phyloP scores from a whole-genome alignment of 2,888 invertebrate genomes.

The Agapostemon virescens region DNA sequence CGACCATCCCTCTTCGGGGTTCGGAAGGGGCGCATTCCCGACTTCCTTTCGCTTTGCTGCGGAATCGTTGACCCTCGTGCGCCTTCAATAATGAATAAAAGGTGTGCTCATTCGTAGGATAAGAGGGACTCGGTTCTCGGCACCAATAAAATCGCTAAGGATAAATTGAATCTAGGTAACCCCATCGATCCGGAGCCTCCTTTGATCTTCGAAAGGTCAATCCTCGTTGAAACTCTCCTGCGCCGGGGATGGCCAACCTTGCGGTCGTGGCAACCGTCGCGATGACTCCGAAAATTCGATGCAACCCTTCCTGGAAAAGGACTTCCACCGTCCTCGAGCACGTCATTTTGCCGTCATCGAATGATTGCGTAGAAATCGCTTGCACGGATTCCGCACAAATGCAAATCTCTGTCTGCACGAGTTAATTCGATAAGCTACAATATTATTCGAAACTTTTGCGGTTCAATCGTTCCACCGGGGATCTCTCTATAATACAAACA shows the following conservation, averaged over 20 bases:
- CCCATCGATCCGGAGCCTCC: constrained; percentile 67
- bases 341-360: constrained; percentile 21
- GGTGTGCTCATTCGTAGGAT: constrained; percentile 57
- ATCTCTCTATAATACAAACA: neutral
- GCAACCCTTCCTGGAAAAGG: constrained; percentile 34
- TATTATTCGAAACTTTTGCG: neutral
- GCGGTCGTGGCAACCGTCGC: constrained; percentile 58
- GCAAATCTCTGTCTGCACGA: neutral
- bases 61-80: constrained; percentile 49
- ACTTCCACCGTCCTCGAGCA: constrained; percentile 16
- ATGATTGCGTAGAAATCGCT: constrained; percentile 35
- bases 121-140: constrained; percentile 40
- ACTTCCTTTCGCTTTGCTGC: constrained; percentile 35
- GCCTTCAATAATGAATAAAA: constrained; percentile 65
- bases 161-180: constrained; percentile 72
- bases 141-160: constrained; percentile 69
- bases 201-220: constrained; percentile 71
- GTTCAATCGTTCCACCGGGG: neutral
- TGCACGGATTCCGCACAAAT: no score
- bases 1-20: constrained; percentile 28
- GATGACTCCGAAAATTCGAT: constrained; percentile 63
- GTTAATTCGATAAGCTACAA: neutral
- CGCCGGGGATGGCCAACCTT: constrained; percentile 60
- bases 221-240: constrained; percentile 47
- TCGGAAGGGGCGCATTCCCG: constrained; percentile 25